These are phyloP conservation scores for Antechinus flavipes DNA, from an alignment of 2,113 vertebrate genomes.

Conservation along the genomic window DNA sequence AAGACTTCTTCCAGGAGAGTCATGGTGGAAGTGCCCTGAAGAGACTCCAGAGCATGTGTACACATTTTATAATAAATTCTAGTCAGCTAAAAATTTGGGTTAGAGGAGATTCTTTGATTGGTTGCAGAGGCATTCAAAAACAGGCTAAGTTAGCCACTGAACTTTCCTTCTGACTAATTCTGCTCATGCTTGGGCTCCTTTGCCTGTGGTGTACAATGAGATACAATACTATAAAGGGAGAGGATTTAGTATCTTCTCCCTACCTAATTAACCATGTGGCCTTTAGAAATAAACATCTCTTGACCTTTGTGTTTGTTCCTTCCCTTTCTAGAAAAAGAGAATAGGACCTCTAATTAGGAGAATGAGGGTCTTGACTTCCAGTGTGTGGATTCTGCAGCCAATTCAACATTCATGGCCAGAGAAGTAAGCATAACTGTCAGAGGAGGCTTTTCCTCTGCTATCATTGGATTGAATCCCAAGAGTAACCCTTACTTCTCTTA, in stretches of 20 bases:
- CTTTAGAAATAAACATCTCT: not conserved
- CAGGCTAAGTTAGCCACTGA: not conserved
- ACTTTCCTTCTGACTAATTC: not conserved
- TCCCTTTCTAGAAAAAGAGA: too few relatives aligned
- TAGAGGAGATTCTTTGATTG: not conserved
- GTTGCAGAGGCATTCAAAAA: not conserved
- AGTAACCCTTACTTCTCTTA: too few relatives aligned
- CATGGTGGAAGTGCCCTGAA: not conserved
- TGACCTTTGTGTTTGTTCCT: not conserved
- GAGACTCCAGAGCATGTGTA: not conserved
- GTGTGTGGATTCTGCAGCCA: not conserved
- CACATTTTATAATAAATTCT: not conserved
- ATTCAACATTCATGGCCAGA: not conserved
- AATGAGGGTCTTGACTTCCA: not conserved
- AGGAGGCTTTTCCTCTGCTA: too few relatives aligned
- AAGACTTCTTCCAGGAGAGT: not conserved
- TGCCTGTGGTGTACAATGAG: not conserved
- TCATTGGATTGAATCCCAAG: too few relatives aligned
- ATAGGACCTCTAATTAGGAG: too few relatives aligned
- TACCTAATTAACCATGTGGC: too few relatives aligned
- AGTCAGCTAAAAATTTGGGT: not conserved
- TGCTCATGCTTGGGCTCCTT: not conserved
- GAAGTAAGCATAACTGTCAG: not conserved
- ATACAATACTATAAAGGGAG: too few relatives aligned
- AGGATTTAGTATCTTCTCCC: not conserved